These are phyloP conservation scores for Acrocephalus arundinaceus DNA, from an alignment of 2,113 vertebrate genomes.

Conservation along the genomic window DNA sequence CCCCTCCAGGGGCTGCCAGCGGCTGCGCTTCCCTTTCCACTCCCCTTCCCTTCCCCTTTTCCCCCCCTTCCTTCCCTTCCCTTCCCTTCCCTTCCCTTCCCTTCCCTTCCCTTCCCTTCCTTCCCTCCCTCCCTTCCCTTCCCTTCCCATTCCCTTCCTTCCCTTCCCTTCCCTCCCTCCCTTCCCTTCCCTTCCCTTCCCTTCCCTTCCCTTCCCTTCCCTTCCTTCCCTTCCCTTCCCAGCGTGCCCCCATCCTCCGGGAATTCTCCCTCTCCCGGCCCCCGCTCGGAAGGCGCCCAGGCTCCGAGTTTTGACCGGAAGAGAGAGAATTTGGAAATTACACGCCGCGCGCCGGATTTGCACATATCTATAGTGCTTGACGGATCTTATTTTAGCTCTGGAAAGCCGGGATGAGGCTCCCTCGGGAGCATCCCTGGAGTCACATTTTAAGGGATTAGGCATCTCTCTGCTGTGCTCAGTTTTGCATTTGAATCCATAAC, in stretches of 20 bases:
- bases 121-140: too few species aligned
- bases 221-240: too few species aligned
- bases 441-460: constrained; percentile 11
- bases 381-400: constrained; percentile 28
- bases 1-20: background rate
- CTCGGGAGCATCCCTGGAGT: constrained; percentile 10
- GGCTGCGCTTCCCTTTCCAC: background rate
- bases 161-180: too few species aligned
- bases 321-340: background rate
- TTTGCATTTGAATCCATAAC: constrained; percentile 28
- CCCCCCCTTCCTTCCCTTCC: too few species aligned
- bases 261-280: background rate
- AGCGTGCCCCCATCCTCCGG: background rate
- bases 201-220: too few species aligned
- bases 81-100: too few species aligned
- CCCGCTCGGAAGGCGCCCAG: background rate
- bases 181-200: too few species aligned
- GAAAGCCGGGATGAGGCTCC: constrained; percentile 15
- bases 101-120: too few species aligned
- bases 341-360: background rate
- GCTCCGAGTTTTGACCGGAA: background rate
- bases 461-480: background rate
- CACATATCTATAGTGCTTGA: constrained; percentile 22
- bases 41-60: background rate
- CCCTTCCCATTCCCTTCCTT: too few species aligned